phyloP scores from a whole-genome alignment of 2,888 invertebrate genomes.

The Amphipyra tragopoginis region DNA sequence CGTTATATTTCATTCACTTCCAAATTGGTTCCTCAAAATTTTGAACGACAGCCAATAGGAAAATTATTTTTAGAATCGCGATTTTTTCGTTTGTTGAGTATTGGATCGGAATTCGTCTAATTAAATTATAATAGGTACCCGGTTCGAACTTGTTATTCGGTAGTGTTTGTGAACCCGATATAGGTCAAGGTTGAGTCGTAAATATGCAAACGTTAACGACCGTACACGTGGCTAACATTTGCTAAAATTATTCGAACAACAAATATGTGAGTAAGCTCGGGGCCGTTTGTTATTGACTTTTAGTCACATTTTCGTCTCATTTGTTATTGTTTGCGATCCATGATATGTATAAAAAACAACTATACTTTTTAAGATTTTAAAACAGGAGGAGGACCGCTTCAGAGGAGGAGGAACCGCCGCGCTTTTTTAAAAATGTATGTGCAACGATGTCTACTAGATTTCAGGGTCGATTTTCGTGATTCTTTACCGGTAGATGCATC shows the following conservation, averaged over 20 bases:
- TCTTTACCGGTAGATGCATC: no score
- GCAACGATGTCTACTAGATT: no score
- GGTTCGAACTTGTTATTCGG: slow-evolving; percentile 13
- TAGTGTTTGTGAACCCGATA: slow-evolving; percentile 34
- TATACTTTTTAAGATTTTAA: no score
- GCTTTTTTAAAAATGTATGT: no score
- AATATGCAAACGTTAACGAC: slow-evolving; percentile 18
- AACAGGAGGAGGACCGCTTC: no score
- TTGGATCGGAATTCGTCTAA: slow-evolving; percentile 1
- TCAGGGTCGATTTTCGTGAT: no score
- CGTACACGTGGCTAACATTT: slow-evolving; percentile 29
- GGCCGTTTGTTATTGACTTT: background rate
- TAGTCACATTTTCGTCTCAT: background rate
- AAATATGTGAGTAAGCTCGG: slow-evolving; percentile 12
- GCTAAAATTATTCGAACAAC: slow-evolving; percentile 26
- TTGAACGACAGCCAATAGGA: slow-evolving; percentile 51
- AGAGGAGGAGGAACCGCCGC: no score
- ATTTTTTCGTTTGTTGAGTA: no score
- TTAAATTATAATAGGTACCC: background rate
- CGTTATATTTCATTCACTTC: slow-evolving; percentile 23
- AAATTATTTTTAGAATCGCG: slow-evolving; percentile 31
- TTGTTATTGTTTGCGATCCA: background rate
- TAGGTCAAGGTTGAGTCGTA: slow-evolving; percentile 38
- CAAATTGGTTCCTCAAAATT: slow-evolving; percentile 25
- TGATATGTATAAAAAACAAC: no score